These are phyloP conservation scores for Zapornia atra DNA, from an alignment of 2,113 vertebrate genomes.

Conservation along the genomic window DNA sequence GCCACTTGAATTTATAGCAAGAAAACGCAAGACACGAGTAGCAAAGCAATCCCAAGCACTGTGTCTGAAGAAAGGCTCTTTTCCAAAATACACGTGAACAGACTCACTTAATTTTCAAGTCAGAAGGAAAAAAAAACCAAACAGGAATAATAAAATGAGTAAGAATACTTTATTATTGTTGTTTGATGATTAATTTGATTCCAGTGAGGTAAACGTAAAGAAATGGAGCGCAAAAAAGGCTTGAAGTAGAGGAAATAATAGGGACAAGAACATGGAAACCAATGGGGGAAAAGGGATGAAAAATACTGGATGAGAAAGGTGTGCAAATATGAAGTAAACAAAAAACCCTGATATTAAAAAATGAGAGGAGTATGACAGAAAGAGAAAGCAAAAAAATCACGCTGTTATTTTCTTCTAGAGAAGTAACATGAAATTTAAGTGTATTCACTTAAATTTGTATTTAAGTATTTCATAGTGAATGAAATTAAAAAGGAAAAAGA, in stretches of 20 bases:
- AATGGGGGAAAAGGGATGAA: neutral
- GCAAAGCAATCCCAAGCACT: fast-evolving
- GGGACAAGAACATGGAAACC: neutral
- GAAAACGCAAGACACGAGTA: neutral
- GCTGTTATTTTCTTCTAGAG: neutral
- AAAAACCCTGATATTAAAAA: neutral
- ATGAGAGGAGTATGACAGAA: neutral
- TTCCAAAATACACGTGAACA: neutral
- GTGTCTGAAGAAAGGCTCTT: neutral
- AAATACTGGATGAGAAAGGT: neutral
- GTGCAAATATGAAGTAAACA: neutral
- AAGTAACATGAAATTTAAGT: neutral
- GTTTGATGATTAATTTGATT: neutral
- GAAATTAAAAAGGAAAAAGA: neutral
- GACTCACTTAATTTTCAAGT: neutral
- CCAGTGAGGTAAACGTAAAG: neutral
- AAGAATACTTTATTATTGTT: neutral
- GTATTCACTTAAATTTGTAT: no score
- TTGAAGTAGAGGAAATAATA: neutral
- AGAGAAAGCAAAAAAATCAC: neutral
- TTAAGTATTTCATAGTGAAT: neutral
- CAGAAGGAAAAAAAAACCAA: neutral
- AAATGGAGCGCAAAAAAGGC: neutral
- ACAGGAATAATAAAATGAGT: neutral
- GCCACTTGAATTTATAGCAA: neutral